Evolutionary conservation across 2,888 invertebrate species (phyloP).

Genomic region (Diarsia mendica): DNA sequence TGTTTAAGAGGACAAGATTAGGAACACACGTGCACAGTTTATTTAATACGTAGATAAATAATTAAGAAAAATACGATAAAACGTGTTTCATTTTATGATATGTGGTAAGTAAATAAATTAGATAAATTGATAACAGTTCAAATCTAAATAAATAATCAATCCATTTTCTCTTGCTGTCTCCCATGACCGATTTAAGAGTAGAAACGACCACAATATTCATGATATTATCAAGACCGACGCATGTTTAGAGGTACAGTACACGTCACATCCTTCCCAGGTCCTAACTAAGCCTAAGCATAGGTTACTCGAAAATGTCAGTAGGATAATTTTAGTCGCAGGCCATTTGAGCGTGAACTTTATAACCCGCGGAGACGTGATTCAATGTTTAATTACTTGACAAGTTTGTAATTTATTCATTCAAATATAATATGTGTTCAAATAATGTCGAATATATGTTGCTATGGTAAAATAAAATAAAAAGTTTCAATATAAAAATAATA

Average conservation of each 20-base stretch:
- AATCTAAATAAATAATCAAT: constrained; percentile 11
- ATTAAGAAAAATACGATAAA: not conserved
- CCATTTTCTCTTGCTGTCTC: constrained; percentile 4
- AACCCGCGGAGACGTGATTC: constrained; percentile 29
- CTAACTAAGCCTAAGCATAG: constrained; percentile 6
- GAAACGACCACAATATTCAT: not conserved
- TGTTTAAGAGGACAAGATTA: too few species aligned
- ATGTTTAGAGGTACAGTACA: not conserved
- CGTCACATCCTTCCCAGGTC: constrained; percentile 1
- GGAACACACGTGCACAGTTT: not conserved
- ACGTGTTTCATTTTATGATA: not conserved
- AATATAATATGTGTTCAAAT: not conserved
- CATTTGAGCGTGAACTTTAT: constrained; percentile 50
- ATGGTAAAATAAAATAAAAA: constrained; percentile 8
- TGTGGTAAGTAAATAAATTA: not conserved
- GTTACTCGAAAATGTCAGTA: constrained; percentile 52
- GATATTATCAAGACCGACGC: constrained; percentile 1
- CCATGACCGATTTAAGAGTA: constrained; percentile 6
- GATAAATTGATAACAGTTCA: not conserved
- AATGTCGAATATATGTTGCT: not conserved
- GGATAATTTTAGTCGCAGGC: constrained; percentile 42
- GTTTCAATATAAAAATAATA: constrained; percentile 53
- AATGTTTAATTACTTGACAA: constrained; percentile 19
- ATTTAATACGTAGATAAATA: not conserved
- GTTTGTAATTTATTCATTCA: not conserved